Conservation (phyloP, 2,797 vertebrate genomes). For the Bovichtus diacanthus region DNA sequence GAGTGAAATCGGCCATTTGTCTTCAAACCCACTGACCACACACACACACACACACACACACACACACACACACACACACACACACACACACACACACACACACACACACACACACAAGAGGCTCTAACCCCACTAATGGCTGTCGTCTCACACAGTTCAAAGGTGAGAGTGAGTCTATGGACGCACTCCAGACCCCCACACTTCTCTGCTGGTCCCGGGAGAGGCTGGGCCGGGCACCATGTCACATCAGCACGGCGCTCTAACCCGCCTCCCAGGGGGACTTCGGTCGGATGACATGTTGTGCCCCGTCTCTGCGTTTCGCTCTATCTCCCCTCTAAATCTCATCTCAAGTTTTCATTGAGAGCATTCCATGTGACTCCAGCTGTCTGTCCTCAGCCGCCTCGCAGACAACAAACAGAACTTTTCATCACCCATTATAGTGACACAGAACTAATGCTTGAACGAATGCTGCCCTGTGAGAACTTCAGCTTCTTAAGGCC, state of each 20-base stretch:
- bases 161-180: slow-evolving; percentile 56
- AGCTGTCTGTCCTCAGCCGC: slow-evolving; percentile 31
- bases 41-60: slow-evolving; percentile 58
- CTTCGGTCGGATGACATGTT: slow-evolving; percentile 53
- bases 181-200: slow-evolving; percentile 68
- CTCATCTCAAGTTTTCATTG: slow-evolving; percentile 32
- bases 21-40: slow-evolving; percentile 65
- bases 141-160: slow-evolving; percentile 72
- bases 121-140: slow-evolving; percentile 76
- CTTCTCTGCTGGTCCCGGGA: slow-evolving; percentile 50
- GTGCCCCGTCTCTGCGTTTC: slow-evolving; percentile 21
- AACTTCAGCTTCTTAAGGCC: background rate
- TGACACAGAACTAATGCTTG: slow-evolving; percentile 28
- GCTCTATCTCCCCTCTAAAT: slow-evolving; percentile 41
- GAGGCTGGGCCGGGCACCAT: slow-evolving; percentile 52
- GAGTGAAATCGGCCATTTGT: slow-evolving; percentile 87
- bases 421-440: slow-evolving; percentile 30
- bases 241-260: slow-evolving; percentile 57
- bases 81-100: slow-evolving; percentile 57
- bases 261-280: slow-evolving; percentile 43
- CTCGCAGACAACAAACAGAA: slow-evolving; percentile 44
- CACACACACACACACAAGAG: slow-evolving; percentile 52
- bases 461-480: slow-evolving; percentile 37
- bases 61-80: slow-evolving; percentile 31
- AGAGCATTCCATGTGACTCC: slow-evolving; percentile 53